Evolutionary conservation across 1,140 invertebrate species (phyloP), one percentile per base, ranked within the genome.

Genomic region (Branchinecta lynchi): DNA sequence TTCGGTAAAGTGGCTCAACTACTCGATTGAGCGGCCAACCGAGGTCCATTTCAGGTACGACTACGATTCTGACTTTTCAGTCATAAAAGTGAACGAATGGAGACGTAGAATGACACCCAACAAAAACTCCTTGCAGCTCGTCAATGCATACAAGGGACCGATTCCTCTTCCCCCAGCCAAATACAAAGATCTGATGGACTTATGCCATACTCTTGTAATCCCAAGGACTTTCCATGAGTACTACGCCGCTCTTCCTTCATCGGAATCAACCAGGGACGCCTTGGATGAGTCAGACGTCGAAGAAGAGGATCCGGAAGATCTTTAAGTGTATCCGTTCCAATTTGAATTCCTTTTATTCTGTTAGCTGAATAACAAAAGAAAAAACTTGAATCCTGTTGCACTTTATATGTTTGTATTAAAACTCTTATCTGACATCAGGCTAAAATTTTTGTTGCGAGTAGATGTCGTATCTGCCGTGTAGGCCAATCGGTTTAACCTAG

Each of bases 351-450:
- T n/a, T n/a, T n/a, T n/a, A n/a, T n/a, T n/a, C n/a, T n/a, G n/a
- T n/a, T n/a, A 51, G 46, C 46, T 51, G 46, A 51, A 51, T 51
- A 51, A 51, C 46, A 51, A 51, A 51, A 51, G 46, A 51, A 51
- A 51, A 51, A 51, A 51, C 46, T 51, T 51, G 46, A 51, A 51
- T 51, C 46, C 46, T 51, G 46, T 51, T 51, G 46, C 46, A 51
- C 46, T 51, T 51, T 51, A 51, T 51, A 51, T 51, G 46, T 51
- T 51, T 51, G 46, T 51, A 51, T 51, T 51, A 51, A 51, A 51
- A 51, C 46, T 51, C 46, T 51, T 51, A n/a, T 51, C 46, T 51
- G 46, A 51, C 46, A 51, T 51, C 46, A 51, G 46, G 9, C 46
- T 51, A 51, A 51, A 51, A 51, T 51, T 51, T 51, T 9, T 51